Base-by-base conservation (phyloP, 2,888 invertebrate species). In the Oxycera nigricornis region DNA sequence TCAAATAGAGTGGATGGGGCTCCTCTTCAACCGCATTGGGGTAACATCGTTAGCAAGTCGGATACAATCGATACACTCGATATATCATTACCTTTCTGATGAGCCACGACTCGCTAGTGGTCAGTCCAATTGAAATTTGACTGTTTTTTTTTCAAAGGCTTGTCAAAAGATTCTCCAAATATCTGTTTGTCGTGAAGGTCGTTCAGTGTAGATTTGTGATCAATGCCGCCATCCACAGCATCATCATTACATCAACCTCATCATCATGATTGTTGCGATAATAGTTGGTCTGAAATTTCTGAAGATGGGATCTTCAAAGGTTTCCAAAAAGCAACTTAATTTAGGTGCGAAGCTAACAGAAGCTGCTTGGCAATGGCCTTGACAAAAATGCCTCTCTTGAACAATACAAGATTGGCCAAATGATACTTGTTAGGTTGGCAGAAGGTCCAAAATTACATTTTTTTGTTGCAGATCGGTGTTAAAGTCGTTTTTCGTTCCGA, bases 281-380 rank as follows among this genome's bases (percentile, higher is more conserved):
- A n/a, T 61, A 35, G 31, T 61, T 17, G 11, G 41, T n/a, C 28
- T 4, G 22, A 30, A 20, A 55, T 55, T n/a, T 70, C 70, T 55
- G 52, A 70, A 70, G 70, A 55, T 70, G 70, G 14, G 17, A 30
- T 14, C 1, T 1, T 4, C 22, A 26, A 20, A 65, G 17, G 22
- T 14, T 1, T 1, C 20, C 22, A 26, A 20, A 65, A 52, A 52
- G 17, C 20, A 11, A 31, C 11, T 52, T 30, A 30, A 9, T 55
- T 31, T 55, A 3, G 35, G 70, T 52, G 70, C 52, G 55, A 9
- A 28, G 22, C 14, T 35, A 14, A n/a, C 30, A 52, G 70, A 52
- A 30, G 52, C 55, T 70, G 31, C 24, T 70, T 55, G 55, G 70
- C 55, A 70, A 52, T 52, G 70, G 31, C 70, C 70, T 70, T 70